phyloP scores from a whole-genome alignment of 2,113 vertebrate species.

The Alligator sinensis region DNA sequence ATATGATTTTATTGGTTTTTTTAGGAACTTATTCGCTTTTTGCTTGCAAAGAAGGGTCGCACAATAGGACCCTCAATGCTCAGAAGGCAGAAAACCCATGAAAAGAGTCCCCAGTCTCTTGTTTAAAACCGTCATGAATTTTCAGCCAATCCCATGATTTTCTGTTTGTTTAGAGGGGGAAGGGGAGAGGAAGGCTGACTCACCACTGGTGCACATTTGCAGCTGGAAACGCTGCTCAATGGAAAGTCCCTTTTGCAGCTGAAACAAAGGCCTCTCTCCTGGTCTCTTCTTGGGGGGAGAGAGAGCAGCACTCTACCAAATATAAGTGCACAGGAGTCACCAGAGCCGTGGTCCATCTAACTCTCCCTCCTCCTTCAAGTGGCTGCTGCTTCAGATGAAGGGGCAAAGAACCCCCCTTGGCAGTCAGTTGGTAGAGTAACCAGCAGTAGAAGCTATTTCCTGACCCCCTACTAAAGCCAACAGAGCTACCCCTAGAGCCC shows the following conservation, averaged over 20 bases:
- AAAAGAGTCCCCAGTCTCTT: neutral
- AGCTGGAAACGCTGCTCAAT: neutral
- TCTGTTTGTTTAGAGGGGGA: too few species aligned
- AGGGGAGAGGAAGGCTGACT: neutral
- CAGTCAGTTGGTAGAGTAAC: neutral
- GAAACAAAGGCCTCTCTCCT: neutral
- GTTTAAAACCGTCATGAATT: neutral
- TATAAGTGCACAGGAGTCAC: neutral
- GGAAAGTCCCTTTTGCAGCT: neutral
- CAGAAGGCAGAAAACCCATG: neutral
- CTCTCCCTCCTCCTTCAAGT: too few species aligned
- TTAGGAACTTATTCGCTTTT: neutral
- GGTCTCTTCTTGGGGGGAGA: neutral
- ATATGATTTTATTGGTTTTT: neutral
- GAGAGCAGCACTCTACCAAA: neutral
- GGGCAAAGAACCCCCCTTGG: neutral
- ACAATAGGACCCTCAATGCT: neutral
- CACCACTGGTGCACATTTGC: neutral
- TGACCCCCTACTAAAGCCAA: neutral
- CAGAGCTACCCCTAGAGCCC: neutral
- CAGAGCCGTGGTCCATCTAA: neutral
- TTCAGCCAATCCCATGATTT: neutral
- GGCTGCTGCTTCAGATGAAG: neutral
- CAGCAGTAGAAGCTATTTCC: neutral
- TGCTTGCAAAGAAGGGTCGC: neutral